phyloP scores from a whole-genome alignment of 1,140 invertebrate species.

The Aphis craccivora region DNA sequence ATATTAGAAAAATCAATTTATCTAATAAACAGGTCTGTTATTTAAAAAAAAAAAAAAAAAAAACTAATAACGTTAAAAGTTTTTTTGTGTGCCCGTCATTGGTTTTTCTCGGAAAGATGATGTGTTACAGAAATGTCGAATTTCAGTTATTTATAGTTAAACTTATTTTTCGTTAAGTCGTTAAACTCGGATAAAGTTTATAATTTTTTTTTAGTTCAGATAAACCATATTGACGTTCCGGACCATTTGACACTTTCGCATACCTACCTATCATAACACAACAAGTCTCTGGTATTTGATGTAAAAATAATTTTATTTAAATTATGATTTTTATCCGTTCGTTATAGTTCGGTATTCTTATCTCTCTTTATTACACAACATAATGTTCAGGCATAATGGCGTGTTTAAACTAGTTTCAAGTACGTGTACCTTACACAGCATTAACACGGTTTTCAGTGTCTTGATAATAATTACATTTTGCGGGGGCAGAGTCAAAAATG shows the following conservation, averaged over 20 bases:
- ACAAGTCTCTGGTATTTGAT: background rate
- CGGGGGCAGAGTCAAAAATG: background rate
- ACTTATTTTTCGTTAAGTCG: background rate
- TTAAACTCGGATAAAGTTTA: background rate
- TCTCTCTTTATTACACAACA: background rate
- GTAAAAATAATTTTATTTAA: background rate
- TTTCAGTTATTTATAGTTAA: background rate
- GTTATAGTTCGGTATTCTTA: background rate
- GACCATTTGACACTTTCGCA: background rate
- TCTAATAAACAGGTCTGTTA: background rate
- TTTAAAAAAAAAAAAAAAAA: background rate
- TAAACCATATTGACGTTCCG: background rate
- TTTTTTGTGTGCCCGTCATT: background rate
- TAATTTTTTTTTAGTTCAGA: background rate
- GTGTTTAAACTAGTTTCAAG: background rate
- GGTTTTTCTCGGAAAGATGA: background rate
- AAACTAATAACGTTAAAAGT: background rate
- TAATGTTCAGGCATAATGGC: background rate
- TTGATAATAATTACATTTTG: background rate
- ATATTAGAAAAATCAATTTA: background rate
- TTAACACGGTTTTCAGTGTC: constrained; percentile 5
- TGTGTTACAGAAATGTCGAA: background rate
- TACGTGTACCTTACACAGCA: background rate
- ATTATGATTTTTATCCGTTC: background rate
- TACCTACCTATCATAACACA: background rate